phyloP scores from a whole-genome alignment of 2,797 vertebrate genomes.

The Orestias chungarensis region DNA sequence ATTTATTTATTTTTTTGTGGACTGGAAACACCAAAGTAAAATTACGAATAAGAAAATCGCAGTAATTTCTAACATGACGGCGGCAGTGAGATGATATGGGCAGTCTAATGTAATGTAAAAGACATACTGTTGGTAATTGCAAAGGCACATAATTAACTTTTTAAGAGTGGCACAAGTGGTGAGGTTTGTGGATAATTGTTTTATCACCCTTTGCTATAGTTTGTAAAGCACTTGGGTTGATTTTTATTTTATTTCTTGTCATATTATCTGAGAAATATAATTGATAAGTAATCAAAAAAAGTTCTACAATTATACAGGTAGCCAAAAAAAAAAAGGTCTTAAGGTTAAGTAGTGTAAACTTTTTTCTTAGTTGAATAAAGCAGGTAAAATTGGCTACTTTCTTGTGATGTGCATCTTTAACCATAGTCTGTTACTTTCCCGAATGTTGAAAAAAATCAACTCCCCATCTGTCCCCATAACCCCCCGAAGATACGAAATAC shows the following conservation, averaged over 20 bases:
- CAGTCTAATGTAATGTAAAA: neutral
- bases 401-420: neutral
- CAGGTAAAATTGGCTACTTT: neutral
- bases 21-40: neutral
- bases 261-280: neutral
- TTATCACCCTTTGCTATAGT: neutral
- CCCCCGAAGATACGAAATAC: conserved; percentile 34
- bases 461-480: conserved; percentile 32
- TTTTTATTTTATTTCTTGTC: neutral
- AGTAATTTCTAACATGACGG: neutral
- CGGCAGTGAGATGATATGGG: too few relatives aligned
- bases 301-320: neutral
- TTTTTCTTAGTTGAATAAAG: neutral
- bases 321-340: neutral
- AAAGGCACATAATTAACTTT: too few relatives aligned
- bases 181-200: neutral
- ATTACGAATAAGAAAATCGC: neutral
- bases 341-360: neutral
- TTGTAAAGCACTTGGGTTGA: neutral
- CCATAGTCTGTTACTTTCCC: neutral
- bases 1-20: too few relatives aligned
- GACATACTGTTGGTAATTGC: neutral
- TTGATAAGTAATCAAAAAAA: neutral
- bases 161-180: neutral
- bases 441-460: conserved; percentile 24